Percentiles rank a stretch among this genome's conserved stretches.
phyloP scores from a whole-genome alignment of 1,140 invertebrate species.

The Probaryconus sp. region DNA sequence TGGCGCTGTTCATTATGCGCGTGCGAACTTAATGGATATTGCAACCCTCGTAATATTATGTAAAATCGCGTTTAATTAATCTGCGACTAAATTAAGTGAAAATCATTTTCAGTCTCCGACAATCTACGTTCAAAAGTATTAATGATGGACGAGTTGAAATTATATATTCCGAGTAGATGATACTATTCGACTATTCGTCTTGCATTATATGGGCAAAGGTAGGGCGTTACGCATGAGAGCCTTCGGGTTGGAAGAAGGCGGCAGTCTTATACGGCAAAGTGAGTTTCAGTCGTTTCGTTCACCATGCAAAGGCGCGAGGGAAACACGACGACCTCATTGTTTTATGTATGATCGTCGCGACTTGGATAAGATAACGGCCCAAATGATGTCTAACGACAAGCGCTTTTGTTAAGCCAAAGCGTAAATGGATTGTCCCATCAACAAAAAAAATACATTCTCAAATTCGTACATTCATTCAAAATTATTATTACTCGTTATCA shows the following conservation, averaged over 20 bases:
- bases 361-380: conserved; percentile 64
- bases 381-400: conserved; percentile 45
- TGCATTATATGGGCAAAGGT: conserved; percentile 73
- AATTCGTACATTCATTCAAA: neutral
- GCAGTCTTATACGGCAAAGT: conserved; percentile 68
- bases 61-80: conserved; percentile 37
- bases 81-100: conserved; percentile 17
- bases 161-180: conserved; percentile 56
- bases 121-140: conserved; percentile 15
- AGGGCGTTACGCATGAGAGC: conserved; percentile 76
- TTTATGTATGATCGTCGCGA: conserved; percentile 57
- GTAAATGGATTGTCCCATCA: too few species aligned
- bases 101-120: conserved; percentile 22
- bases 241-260: conserved; percentile 62
- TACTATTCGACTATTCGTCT: conserved; percentile 64
- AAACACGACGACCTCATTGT: conserved; percentile 75
- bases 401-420: conserved; percentile 24
- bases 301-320: conserved; percentile 71
- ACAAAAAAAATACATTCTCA: too few species aligned
- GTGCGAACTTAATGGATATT: conserved; percentile 7
- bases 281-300: conserved; percentile 69
- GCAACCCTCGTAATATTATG: conserved; percentile 17
- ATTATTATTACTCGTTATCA: too few species aligned
- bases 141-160: conserved; percentile 38
- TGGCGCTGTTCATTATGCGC: too few species aligned